Evolutionary conservation across 2,888 invertebrate genomes (phyloP).

Genomic region (Nebria salina): DNA sequence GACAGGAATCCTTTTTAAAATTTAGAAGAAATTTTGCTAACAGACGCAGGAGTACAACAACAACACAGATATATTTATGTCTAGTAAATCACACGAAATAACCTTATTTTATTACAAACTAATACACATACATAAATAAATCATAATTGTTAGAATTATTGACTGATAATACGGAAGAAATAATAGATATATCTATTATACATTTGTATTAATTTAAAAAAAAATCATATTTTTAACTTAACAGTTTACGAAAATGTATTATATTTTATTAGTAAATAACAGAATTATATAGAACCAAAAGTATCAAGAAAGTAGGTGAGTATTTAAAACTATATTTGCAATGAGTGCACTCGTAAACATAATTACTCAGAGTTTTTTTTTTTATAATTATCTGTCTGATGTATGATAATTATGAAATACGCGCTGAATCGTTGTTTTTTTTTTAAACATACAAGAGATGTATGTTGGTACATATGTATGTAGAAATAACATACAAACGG

Average conservation of each 20-base stretch:
- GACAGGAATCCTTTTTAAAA: too few species aligned
- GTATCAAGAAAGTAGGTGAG: not conserved
- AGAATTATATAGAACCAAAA: not conserved
- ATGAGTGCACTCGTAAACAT: not conserved
- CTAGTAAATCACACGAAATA: too few species aligned
- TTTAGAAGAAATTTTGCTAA: not conserved
- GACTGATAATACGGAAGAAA: too few species aligned
- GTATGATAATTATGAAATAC: not conserved
- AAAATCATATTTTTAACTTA: too few species aligned
- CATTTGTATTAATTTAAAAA: too few species aligned
- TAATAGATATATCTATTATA: too few species aligned
- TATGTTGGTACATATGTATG: slow-evolving; percentile 13
- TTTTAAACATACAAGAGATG: not conserved
- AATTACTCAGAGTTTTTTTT: not conserved
- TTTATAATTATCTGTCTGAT: not conserved
- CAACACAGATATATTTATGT: not conserved
- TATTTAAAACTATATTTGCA: not conserved
- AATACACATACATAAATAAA: too few species aligned
- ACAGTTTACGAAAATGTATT: too few species aligned
- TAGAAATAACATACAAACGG: slow-evolving; percentile 3
- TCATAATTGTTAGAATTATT: too few species aligned
- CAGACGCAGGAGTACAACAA: not conserved
- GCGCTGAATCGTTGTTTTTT: not conserved
- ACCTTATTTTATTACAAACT: too few species aligned
- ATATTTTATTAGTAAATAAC: not conserved